Percentiles rank a stretch among this genome's conserved stretches.
Conservation (phyloP, 2,888 invertebrate genomes). For the Noctua janthe region DNA sequence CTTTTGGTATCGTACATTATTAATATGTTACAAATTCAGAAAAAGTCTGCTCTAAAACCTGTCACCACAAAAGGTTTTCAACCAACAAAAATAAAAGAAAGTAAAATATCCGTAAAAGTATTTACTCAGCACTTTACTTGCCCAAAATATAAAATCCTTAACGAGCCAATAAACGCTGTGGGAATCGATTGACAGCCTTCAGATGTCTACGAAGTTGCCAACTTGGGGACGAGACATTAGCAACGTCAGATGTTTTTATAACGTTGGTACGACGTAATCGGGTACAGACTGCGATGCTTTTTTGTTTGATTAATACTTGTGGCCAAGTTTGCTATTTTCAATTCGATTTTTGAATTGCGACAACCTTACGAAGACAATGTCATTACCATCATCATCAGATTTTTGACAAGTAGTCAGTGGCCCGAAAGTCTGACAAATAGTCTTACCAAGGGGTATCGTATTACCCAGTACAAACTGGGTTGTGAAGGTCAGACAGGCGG, state of each 20-base stretch:
- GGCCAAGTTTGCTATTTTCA: not conserved
- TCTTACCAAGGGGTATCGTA: no score
- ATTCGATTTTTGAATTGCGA: no score
- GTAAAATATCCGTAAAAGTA: constrained; percentile 7
- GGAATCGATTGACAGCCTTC: constrained; percentile 48
- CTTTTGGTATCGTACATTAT: not conserved
- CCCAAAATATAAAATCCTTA: constrained; percentile 57
- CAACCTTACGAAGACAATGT: no score
- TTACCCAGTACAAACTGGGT: no score
- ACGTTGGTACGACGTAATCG: constrained; percentile 6
- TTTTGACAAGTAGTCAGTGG: no score
- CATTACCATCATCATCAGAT: no score
- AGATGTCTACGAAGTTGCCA: constrained; percentile 31
- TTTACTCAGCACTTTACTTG: constrained; percentile 38
- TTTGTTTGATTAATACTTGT: not conserved
- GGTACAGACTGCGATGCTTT: constrained; percentile 2
- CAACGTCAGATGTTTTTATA: constrained; percentile 30
- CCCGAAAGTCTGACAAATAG: no score
- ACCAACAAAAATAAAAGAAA: constrained; percentile 4
- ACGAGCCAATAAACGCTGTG: constrained; percentile 53
- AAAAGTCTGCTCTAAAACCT: not conserved
- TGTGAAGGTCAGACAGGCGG: no score
- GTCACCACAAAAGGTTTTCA: not conserved
- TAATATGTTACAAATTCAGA: not conserved
- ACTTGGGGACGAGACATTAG: constrained; percentile 38